Base-by-base conservation (phyloP, 2,113 vertebrate genomes). In the Chrysochloris asiatica region DNA sequence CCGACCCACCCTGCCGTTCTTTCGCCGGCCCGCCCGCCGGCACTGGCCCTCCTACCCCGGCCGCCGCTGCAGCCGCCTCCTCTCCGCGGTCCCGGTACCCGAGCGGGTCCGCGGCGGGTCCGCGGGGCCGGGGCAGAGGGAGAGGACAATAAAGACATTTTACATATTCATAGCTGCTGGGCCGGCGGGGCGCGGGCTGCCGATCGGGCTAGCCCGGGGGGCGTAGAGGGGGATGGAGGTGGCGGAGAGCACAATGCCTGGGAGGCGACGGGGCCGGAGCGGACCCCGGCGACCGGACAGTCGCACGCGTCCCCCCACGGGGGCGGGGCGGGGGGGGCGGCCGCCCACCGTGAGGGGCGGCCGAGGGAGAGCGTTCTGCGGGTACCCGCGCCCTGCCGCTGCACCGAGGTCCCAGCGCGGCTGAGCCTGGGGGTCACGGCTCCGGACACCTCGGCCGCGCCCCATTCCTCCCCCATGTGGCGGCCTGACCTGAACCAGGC, bases 111-210 rank as follows among this genome's bases (percentile, higher is more conserved):
- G 75, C 81, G 90, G 93, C 90, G 50, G 83, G 92, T 71, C 59
- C 41, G 83, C 86, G 92, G 93, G 92, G 93, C 93, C 80, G 89
- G 88, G 84, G 61, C 92, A 52, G 56, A 19, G 78, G 56, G 89
- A 93, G 90, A 90, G 94, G 96, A 96, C 93, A 97, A 95, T 96
- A 93, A 96, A 95, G 96, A 38, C 95, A 63, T 65, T 96, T 96
- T 97, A 91, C 96, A 97, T 97, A 97, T 97, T 97, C 96, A 96
- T 96, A 84, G 92, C 93, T 24, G 73, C 90, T 47, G 83, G 73
- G 91, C 61, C 65, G 79, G 0, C 72, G 48, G 86, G 85, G 72
- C 69, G 93, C 67, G 52, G 30, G 80, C 86, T 82, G 84, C 50
- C 48, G 22, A 76, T 76, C 43, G 91, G 67, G 67, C 73, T 43